Base-by-base conservation (phyloP, 2,797 vertebrate genomes). In the Sebastes aleutianus region DNA sequence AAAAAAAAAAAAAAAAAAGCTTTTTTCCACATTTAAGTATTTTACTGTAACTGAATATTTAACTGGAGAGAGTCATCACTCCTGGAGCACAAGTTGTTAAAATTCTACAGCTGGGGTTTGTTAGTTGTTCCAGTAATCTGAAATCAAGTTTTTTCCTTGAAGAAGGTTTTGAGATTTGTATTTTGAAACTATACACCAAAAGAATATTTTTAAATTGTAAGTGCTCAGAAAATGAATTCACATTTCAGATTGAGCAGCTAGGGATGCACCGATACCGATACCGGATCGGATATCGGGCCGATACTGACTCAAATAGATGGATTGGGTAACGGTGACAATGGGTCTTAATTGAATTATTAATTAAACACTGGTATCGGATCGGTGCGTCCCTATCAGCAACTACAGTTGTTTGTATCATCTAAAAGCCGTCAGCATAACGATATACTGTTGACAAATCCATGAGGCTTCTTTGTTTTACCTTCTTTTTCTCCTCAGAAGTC, bases 401-500 rank as follows among this genome's bases (percentile, higher is more conserved):
- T 8, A 39, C 3, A 9, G 24, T 10, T 57, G 18, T 36, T 29
- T 39, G 43, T 31, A 20, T 24, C 12, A 29, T 65, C 32, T 58
- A 18, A 63, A 36, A 58, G n/a, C 4, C n/a, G 7, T 11, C 62
- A 53, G 13, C 43, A 7, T 12, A 50, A 50, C 16, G 1, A 54
- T n/a, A 54, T 54, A 14, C 34, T 3, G 13, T 26, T 29, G 26
- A 69, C 31, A 58, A 50, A 43, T 31, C 14, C 29, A 27, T 7
- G 31, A n/a, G 22, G 9, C n/a, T 1, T 67, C 64, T 43, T 18
- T 66, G 5, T 62, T 76, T 78, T 27, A 22, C 11, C 16, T 12
- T 24, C 5, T 89, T 66, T 87, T 91, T 80, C 56, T 11, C 50
- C 85, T 80, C 76, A 99, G 98, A 89, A 98, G 97, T 89, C 96